These are phyloP conservation scores for Dinomys branickii DNA, from an alignment of 2,113 vertebrate species.

Conservation along the genomic window DNA sequence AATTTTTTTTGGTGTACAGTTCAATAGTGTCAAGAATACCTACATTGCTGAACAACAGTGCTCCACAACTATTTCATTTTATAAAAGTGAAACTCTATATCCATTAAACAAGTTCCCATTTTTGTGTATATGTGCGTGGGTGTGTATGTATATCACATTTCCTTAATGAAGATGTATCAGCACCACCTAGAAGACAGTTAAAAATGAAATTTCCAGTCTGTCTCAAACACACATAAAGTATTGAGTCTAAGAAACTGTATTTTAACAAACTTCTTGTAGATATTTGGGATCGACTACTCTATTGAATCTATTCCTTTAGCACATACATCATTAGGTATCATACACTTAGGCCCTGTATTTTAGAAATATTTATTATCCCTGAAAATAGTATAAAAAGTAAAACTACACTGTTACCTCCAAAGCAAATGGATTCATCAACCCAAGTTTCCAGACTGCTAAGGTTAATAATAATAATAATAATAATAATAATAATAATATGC, in stretches of 20 bases:
- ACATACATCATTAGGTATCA: neutral
- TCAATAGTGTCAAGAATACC: neutral
- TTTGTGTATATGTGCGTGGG: too few species aligned
- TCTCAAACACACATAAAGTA: slow-evolving; percentile 31
- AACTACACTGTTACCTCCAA: neutral
- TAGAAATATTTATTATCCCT: neutral
- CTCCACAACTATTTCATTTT: neutral
- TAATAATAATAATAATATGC: neutral
- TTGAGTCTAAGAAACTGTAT: neutral
- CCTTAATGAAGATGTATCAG: slow-evolving; percentile 28
- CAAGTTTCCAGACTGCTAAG: neutral
- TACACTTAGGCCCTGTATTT: neutral
- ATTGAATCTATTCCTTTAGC: neutral
- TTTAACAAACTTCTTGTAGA: slow-evolving; percentile 41
- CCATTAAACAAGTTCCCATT: neutral
- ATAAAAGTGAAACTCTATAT: slow-evolving; percentile 12
- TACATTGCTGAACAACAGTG: neutral
- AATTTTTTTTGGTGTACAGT: neutral
- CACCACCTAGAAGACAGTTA: neutral
- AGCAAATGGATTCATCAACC: slow-evolving; percentile 39
- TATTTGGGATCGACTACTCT: neutral
- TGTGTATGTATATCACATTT: neutral
- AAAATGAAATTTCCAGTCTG: slow-evolving; percentile 43
- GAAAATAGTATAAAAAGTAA: slow-evolving; percentile 30
- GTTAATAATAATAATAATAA: neutral